Conservation (phyloP, 1,140 invertebrate species). For the Lepidurus couesii region DNA sequence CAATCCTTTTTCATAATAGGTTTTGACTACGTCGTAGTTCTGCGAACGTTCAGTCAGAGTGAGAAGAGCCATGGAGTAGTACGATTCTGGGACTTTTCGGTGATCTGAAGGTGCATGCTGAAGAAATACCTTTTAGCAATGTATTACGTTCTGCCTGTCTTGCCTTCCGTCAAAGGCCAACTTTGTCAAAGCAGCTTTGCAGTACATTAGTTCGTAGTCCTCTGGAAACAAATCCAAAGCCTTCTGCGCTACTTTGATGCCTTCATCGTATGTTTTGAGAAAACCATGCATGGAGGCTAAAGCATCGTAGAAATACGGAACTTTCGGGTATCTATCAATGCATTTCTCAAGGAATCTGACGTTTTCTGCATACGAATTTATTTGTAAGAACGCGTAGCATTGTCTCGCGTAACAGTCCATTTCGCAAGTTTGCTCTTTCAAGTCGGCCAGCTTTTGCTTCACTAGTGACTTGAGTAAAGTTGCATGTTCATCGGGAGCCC, state of each 20-base stretch:
- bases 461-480: background rate
- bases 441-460: background rate
- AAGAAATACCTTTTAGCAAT: background rate
- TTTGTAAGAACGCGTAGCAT: background rate
- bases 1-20: background rate
- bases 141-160: background rate
- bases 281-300: background rate
- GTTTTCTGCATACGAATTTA: background rate
- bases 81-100: conserved; percentile 17
- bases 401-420: background rate
- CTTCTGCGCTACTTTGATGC: background rate
- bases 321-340: background rate
- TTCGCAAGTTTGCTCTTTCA: background rate
- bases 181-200: background rate
- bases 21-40: background rate
- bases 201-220: background rate
- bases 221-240: background rate
- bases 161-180: background rate
- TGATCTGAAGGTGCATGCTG: background rate
- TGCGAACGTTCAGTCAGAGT: background rate
- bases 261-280: background rate
- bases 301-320: background rate
- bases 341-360: background rate
- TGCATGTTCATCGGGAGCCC: too few relatives aligned
- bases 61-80: background rate